Evolutionary conservation across 2,888 invertebrate genomes (phyloP), one percentile per base, ranked within the genome.

Genomic region (Eupithecia abbreviata): DNA sequence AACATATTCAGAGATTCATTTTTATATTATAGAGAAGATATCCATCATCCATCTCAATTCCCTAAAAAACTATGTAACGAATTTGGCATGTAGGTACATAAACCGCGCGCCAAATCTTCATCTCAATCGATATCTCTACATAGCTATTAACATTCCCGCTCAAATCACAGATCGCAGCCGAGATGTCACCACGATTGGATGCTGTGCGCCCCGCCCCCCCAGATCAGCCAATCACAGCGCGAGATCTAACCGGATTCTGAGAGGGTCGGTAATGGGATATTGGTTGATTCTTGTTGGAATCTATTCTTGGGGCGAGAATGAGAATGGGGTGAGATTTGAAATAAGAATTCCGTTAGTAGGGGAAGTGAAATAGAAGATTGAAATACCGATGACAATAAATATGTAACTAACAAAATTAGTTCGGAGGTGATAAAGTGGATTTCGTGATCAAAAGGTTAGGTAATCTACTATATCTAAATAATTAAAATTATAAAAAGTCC

Each of bases 171-270:
- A 81, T 82, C 84, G 69, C 73, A 71, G 58, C 66, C 75, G 70
- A 80, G 86, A 82, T 80, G 80, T 79, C 67, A 75, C 83, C 81
- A 84, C 80, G 87, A 91, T 90, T 91, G 91, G 92, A 92, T 90
- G 92, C 92, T 92, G 92, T 77, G 82, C 81, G 88, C 87, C 88
- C 80, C 88, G 87, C 85, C 87, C 80, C 76, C 77, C 71, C 71
- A 86, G 87, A 88, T 87, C 84, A 68, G 69, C 92, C 92, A 92
- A 92, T 92, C 78, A 72, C 69, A 85, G 82, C 76, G 51, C 65
- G 71, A 12, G 86, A 85, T 83, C 80, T 80, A 68, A 68, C 75
- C 51, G 67, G 74, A 76, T 82, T 82, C 78, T 80, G 80, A 76
- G 58, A 71, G 68, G 68, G 45, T 30, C 70, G 43, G 66, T 18